Evolutionary conservation across 2,888 invertebrate species (phyloP).

Genomic region (Chymomyza caudatula): DNA sequence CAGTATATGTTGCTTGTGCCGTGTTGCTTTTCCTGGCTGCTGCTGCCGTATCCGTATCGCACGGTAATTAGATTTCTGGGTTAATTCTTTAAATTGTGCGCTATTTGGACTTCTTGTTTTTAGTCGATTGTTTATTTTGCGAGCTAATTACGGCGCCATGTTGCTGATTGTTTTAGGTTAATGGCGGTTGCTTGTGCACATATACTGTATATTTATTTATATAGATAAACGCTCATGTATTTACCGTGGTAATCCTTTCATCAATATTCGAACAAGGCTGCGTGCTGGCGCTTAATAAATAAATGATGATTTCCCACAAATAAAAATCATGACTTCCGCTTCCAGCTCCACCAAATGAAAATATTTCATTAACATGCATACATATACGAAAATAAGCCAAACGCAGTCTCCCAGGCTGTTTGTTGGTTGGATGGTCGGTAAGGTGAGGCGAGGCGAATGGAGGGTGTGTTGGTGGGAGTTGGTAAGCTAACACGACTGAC

Average conservation of each 20-base stretch:
- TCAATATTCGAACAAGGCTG: slow-evolving; percentile 35
- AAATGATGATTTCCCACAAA: slow-evolving; percentile 35
- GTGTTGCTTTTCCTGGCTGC: neutral
- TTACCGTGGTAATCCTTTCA: slow-evolving; percentile 23
- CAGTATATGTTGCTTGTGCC: slow-evolving; percentile 1
- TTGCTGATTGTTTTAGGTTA: neutral
- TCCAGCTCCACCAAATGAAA: slow-evolving; percentile 16
- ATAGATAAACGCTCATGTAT: neutral
- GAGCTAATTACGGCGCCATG: slow-evolving; percentile 45
- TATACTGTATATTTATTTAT: neutral
- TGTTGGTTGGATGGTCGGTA: neutral
- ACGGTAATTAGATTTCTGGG: slow-evolving; percentile 73
- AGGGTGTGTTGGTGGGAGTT: neutral
- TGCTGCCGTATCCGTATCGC: slow-evolving; percentile 34
- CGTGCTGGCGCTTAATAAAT: slow-evolving; percentile 15
- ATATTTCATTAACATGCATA: slow-evolving; percentile 49
- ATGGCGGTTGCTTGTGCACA: too few species aligned
- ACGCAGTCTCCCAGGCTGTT: neutral
- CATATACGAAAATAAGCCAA: slow-evolving; percentile 34
- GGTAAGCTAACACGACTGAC: too few species aligned
- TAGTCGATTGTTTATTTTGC: slow-evolving; percentile 45
- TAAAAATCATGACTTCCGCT: slow-evolving; percentile 55
- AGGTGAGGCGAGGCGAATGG: neutral
- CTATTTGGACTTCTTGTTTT: slow-evolving; percentile 32
- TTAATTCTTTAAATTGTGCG: slow-evolving; percentile 62